These are phyloP conservation scores for Axea sp. DNA, from an alignment of 2,888 invertebrate species.

Conservation along the genomic window DNA sequence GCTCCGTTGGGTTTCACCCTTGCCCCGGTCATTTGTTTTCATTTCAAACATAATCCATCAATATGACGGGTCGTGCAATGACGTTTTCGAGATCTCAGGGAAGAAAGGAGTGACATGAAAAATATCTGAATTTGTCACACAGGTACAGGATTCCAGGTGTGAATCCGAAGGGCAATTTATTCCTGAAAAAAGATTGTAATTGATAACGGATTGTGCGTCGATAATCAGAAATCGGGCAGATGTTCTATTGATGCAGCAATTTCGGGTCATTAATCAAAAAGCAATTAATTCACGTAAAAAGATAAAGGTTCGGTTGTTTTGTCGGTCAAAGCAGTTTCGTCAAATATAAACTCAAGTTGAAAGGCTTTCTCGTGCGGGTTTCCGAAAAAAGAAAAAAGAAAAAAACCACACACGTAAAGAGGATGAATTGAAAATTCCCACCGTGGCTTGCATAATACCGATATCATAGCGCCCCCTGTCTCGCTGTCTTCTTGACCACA, in stretches of 20 bases:
- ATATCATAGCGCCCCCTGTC: constrained; percentile 70
- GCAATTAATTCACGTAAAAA: constrained; percentile 8
- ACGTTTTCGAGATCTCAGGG: constrained; percentile 4
- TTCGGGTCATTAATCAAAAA: constrained; percentile 11
- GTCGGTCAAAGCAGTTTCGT: constrained; percentile 19
- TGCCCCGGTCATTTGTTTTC: constrained; percentile 43
- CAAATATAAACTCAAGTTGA: constrained; percentile 37
- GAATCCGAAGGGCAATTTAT: constrained; percentile 19
- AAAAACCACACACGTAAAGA: too few species aligned
- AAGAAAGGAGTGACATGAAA: constrained; percentile 26
- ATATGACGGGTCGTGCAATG: constrained; percentile 21
- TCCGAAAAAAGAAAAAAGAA: constrained; percentile 45
- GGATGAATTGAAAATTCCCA: constrained; percentile 68
- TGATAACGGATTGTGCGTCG: constrained; percentile 23
- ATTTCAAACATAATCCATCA: constrained; percentile 48
- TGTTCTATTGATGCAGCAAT: constrained; percentile 5
- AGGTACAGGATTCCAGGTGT: constrained; percentile 42
- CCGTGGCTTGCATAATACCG: constrained; percentile 69
- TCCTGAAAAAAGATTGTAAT: constrained; percentile 3
- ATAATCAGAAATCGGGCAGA: constrained; percentile 27
- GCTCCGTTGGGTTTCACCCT: too few species aligned
- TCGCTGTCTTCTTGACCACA: constrained; percentile 75
- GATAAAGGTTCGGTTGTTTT: background rate
- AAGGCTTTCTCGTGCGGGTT: constrained; percentile 55
- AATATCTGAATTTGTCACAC: constrained; percentile 43